phyloP scores from a whole-genome alignment of 1,140 invertebrate species.

The Ridgeia piscesae region DNA sequence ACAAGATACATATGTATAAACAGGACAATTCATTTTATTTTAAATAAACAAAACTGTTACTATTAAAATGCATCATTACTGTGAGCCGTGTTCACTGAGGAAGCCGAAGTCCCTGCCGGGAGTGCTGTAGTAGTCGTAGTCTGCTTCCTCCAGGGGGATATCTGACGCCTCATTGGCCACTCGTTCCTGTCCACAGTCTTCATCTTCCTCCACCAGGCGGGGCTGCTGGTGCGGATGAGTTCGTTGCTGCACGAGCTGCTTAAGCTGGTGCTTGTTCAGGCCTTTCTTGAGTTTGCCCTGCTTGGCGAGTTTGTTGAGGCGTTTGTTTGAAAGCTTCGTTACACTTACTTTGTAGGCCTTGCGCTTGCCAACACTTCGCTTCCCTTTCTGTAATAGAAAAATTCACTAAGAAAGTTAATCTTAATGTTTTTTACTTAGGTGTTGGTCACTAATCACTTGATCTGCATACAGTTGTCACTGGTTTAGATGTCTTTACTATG shows the following conservation, averaged over 20 bases:
- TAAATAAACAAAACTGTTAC: too few relatives aligned
- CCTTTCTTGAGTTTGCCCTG: conserved; percentile 48
- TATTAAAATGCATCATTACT: conserved; percentile 21
- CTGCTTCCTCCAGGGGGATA: conserved; percentile 31
- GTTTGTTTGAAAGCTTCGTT: conserved; percentile 49
- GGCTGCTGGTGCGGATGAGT: neutral
- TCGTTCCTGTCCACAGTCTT: neutral
- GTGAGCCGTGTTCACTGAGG: conserved; percentile 11
- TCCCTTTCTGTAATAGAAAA: neutral
- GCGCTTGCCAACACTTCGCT: conserved; percentile 7
- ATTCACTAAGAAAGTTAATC: neutral
- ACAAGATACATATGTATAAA: too few relatives aligned
- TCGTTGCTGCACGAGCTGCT: neutral
- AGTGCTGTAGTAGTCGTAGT: conserved; percentile 29
- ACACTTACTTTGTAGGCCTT: conserved; percentile 35
- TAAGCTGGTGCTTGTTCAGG: conserved; percentile 34
- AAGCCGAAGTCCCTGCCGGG: conserved; percentile 28
- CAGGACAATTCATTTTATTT: too few relatives aligned
- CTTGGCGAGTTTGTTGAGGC: conserved; percentile 47
- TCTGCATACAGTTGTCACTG: too few relatives aligned
- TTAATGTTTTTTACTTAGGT: neutral
- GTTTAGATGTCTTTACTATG: too few relatives aligned
- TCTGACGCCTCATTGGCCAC: conserved; percentile 13
- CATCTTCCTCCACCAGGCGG: neutral
- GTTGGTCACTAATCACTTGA: neutral